Percentiles rank a stretch among this genome's conserved stretches.
Evolutionary conservation across 2,888 invertebrate species (phyloP).

Genomic region (Dinocampus coccinellae): DNA sequence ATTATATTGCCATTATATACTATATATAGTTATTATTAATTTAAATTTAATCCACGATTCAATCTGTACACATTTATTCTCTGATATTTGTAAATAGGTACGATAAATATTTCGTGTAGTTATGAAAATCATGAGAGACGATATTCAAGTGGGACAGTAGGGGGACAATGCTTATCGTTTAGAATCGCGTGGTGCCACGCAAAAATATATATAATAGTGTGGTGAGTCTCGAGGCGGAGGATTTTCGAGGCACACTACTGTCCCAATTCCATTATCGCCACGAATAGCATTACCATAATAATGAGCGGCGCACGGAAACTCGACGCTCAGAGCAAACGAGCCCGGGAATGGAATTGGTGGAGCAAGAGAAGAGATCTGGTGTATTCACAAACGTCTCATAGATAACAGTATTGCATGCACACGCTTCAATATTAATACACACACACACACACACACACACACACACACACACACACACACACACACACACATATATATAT

Average conservation of each 20-base stretch:
- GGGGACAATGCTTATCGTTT: not conserved
- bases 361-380: not conserved
- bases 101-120: too few relatives aligned
- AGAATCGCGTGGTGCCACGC: conserved; percentile 7
- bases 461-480: not conserved
- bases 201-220: conserved; percentile 5
- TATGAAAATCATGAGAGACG: too few relatives aligned
- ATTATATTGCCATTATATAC: too few relatives aligned
- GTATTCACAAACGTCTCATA: conserved; percentile 12
- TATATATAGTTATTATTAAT: too few relatives aligned
- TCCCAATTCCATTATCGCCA: conserved; percentile 58
- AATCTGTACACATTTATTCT: too few relatives aligned
- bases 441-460: not conserved
- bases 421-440: not conserved
- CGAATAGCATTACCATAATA: conserved; percentile 59
- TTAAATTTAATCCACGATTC: too few relatives aligned
- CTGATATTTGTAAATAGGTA: too few relatives aligned
- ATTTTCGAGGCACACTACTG: conserved; percentile 44
- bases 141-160: not conserved
- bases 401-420: conserved; percentile 1
- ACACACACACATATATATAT: not conserved
- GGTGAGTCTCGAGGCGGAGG: conserved; percentile 17
- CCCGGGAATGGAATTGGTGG: conserved; percentile 23
- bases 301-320: conserved; percentile 43
- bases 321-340: conserved; percentile 30